A percentile compares a stretch with the other conserved stretches of the same genome.
Conservation (phyloP, 2,888 invertebrate genomes). For the Pseudeuparius sepicola region DNA sequence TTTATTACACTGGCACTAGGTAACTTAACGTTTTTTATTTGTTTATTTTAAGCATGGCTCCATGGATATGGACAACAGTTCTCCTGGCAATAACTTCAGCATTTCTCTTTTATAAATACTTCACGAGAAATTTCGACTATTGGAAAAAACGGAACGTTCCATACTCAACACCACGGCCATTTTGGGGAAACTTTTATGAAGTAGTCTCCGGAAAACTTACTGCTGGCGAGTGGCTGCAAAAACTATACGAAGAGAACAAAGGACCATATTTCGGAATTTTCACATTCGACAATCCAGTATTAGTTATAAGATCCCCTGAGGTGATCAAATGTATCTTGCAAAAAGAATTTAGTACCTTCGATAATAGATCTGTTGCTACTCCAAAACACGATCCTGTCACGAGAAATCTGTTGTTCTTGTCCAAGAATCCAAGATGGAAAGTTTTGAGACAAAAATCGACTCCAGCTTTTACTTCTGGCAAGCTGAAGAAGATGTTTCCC, state of each 20-base stretch:
- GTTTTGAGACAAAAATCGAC: conserved; percentile 40
- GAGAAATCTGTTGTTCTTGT: conserved; percentile 36
- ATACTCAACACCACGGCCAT: conserved; percentile 34
- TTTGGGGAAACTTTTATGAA: conserved; percentile 39
- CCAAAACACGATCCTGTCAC: conserved; percentile 38
- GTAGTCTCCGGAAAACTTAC: conserved; percentile 28
- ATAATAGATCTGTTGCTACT: no score
- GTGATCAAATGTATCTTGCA: conserved; percentile 39
- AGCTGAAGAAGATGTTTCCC: conserved; percentile 43
- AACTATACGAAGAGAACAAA: conserved; percentile 17
- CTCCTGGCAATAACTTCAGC: no score
- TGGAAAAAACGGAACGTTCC: conserved; percentile 38
- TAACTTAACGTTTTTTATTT: no score
- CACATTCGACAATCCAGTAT: conserved; percentile 39
- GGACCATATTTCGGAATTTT: conserved; percentile 41
- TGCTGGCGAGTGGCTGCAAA: conserved; percentile 17
- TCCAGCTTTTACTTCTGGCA: no score
- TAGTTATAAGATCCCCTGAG: conserved; percentile 39
- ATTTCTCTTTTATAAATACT: conserved; percentile 29
- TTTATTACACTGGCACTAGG: no score
- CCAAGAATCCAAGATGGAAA: conserved; percentile 44
- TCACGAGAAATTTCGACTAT: conserved; percentile 35
- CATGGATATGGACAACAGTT: no score
- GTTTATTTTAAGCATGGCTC: no score
- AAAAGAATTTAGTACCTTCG: conserved; percentile 42